Evolutionary conservation across 1,140 invertebrate species (phyloP), one percentile per base, ranked within the genome.

Genomic region (Saccostrea echinata): DNA sequence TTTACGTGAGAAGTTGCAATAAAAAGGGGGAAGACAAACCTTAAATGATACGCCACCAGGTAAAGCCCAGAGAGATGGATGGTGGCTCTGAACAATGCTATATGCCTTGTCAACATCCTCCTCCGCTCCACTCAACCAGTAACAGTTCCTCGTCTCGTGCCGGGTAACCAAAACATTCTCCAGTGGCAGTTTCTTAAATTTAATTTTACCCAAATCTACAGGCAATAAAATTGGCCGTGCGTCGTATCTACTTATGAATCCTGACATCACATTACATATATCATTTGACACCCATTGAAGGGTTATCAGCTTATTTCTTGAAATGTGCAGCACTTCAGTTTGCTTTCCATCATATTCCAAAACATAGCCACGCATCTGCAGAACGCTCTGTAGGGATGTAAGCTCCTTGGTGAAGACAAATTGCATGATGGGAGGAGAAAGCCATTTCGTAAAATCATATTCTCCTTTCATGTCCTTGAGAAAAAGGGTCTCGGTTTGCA

Each of bases 281-380:
- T 33, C 27, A 18, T 76, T 76, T 11, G 11, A 24, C 24, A 76
- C 27, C 24, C 30, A 30, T 12, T 76, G 27, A 18, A 76, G 68
- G 27, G 30, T 30, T 30, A 12, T 76, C 27, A 11, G 68, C 12
- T 12, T 76, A 1, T 76, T 76, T 12, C 68, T 27, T 3, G 68
- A 76, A 3, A 76, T 27, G 33, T 76, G 27, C 27, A 33, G 16
- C 9, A 76, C 68, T 13, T 76, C 27, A 13, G 33, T 33, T 13
- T 76, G 27, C 18, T 33, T 33, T 35, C 68, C 68, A 76, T 76
- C 68, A 16, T 30, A 76, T 30, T 30, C 68, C 11, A 76, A 33
- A 76, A 76, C 27, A 30, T 76, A 76, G 11, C 27, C 27, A 12
- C 68, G 68, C 68, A 76, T 76, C 68, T 76, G 68, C 27, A 76